Evolutionary conservation across 2,113 vertebrate genomes (phyloP), one percentile per base, ranked within the genome.

Genomic region (Pseudorasbora parva): DNA sequence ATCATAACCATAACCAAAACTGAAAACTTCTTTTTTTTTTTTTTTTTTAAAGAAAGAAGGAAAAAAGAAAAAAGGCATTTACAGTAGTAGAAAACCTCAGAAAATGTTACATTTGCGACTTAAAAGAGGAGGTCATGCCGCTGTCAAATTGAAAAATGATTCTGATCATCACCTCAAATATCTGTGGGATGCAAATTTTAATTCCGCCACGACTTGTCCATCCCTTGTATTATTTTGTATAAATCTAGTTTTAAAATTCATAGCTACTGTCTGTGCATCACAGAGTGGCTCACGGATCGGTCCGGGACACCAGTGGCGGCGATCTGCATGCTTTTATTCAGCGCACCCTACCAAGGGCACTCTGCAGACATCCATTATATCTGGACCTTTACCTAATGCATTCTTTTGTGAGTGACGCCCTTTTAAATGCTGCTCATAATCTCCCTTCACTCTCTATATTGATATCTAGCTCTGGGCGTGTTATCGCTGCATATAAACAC

Each of bases 341-440:
- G 51, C 14, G 27, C 51, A 73, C 23, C 69, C 73, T 64, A 86
- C 56, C 72, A 84, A 86, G 86, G 83, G 84, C 77, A 81, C 76
- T 77, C 83, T 54, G 45, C 78, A 83, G 75, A 83, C 82, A 85
- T 88, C 76, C 80, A 86, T 86, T 89, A 86, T 79, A 84, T 37
- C 54, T 56, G 51, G 49, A 66, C 84, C 66, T 84, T 82, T 78
- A 66, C 86, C 82, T 85, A 89, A 86, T 85, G 83, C 78, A 86
- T 85, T 86, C 86, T 82, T 85, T 82, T 78, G 72, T 82, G 82
- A 87, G 86, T 86, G 88, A 87, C 86, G 71, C 86, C 84, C 84
- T 81, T 89, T 90, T 88, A 86, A 90, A 89, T 83, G 78, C 81
- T 43, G 51, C 84, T 88, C 85, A 88, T 89, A 87, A 88, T 90